Evolutionary conservation across 1,140 invertebrate species (phyloP), one percentile per base, ranked within the genome.

Genomic region (Pachypsylla venusta): DNA sequence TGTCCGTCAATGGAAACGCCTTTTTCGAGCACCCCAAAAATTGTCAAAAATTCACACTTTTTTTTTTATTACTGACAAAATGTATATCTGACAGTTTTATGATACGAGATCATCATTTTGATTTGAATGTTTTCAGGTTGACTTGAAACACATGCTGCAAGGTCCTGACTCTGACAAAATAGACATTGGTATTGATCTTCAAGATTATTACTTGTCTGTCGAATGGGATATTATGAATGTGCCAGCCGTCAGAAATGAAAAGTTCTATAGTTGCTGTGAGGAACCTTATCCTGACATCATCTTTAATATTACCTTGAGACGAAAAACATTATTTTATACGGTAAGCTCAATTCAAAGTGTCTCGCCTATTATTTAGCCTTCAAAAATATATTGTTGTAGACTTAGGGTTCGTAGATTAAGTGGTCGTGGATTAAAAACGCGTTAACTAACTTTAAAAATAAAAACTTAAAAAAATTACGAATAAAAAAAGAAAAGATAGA

Each of bases 221-320:
- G 94, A 98, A 70, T 98, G 95, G 95, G 95, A 98, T 70, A 93
- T 98, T 61, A 78, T 99, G 26, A 82, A 84, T 19, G 94, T 98
- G 1, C 83, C 89, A 48, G 85, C 95, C 42, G 81, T 93, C 72
- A 79, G 89, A 40, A 89, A 93, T 65, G 86, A 89, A 66, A 87
- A 86, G 67, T 93, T 84, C 71, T 95, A 94, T 73, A 82, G 87
- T 0, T 92, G 89, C 70, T 93, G 89, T 71, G 76, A 81, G 60
- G 84, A 93, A 67, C 87, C 88, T 1, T 92, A 91, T 74, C 87
- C 85, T 61, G 85, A 98, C 74, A 96, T 98, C 67, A 94, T 93
- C 62, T 99, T 99, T 78, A 94, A 98, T 73, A 87, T 99, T 64
- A 96, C 92, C 26, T 78, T 99, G 57, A 79, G 97, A 60, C 79